These are phyloP conservation scores for Nannospalax galili DNA, from an alignment of 2,113 vertebrate genomes.

Conservation along the genomic window DNA sequence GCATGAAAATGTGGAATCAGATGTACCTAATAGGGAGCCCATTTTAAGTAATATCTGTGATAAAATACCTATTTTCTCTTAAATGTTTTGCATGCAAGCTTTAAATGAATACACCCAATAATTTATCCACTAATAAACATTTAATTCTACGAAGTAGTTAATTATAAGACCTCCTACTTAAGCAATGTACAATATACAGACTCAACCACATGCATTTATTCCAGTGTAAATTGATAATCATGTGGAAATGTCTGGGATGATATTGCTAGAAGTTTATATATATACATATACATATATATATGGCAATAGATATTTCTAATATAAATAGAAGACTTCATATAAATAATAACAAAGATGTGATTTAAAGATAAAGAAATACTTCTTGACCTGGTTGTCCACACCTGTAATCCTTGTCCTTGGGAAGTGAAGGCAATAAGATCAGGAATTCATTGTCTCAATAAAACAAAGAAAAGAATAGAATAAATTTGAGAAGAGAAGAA, in stretches of 20 bases:
- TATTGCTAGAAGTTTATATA: not conserved
- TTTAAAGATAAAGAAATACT: slow-evolving; percentile 11
- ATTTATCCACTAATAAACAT: slow-evolving; percentile 5
- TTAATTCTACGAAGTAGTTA: not conserved
- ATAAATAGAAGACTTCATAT: not conserved
- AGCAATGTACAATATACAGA: not conserved
- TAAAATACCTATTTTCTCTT: not conserved
- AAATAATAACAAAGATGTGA: not conserved
- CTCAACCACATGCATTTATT: slow-evolving; percentile 1
- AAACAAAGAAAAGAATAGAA: not conserved
- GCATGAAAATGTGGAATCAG: not conserved
- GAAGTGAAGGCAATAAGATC: not conserved
- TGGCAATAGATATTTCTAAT: not conserved
- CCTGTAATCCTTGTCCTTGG: not conserved
- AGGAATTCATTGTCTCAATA: not conserved
- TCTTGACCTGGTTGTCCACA: not conserved
- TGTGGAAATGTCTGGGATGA: not conserved
- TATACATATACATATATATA: not conserved
- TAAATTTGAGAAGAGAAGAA: too few relatives aligned
- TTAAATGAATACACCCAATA: slow-evolving; percentile 5
- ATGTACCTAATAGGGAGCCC: too few relatives aligned
- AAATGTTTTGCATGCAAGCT: slow-evolving; percentile 1
- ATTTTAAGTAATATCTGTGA: too few relatives aligned
- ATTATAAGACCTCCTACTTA: not conserved
- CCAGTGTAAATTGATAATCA: not conserved